Evolutionary conservation across 2,113 vertebrate species (phyloP).

Genomic region (Corythoichthys intestinalis): DNA sequence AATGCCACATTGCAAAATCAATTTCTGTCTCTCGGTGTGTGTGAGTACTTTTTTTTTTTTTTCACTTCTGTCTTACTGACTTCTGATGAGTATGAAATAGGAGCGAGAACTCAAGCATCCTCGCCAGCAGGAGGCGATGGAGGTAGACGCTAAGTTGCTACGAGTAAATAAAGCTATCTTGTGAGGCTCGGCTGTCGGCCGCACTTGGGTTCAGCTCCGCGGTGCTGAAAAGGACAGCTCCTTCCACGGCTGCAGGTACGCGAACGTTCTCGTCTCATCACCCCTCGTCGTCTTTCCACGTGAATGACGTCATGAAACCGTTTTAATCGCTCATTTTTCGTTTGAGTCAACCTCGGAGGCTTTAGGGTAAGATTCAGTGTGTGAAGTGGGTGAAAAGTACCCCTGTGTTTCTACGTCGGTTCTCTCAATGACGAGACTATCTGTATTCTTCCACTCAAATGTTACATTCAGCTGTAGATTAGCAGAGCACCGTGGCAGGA

Average conservation of each 20-base stretch:
- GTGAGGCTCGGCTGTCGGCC: neutral
- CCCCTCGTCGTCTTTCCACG: neutral
- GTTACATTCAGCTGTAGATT: conserved; percentile 4
- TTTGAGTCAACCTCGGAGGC: too few relatives aligned
- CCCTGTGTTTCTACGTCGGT: neutral
- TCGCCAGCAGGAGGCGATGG: conserved; percentile 68
- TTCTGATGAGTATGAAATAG: neutral
- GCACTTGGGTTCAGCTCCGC: conserved; percentile 23
- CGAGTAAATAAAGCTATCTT: neutral
- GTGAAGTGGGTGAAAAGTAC: neutral
- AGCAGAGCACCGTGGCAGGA: conserved; percentile 29
- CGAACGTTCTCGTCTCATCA: neutral
- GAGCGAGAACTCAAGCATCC: conserved; percentile 31
- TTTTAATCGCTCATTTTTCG: neutral
- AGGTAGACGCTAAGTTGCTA: conserved; percentile 13
- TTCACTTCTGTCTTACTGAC: too few relatives aligned
- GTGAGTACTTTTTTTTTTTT: too few relatives aligned
- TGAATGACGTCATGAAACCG: neutral
- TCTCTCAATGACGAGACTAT: neutral
- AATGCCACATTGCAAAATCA: too few relatives aligned
- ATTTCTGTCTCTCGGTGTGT: too few relatives aligned
- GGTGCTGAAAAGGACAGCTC: conserved; percentile 67
- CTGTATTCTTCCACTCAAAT: neutral
- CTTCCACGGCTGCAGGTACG: conserved; percentile 62
- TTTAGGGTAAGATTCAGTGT: neutral